Base-by-base conservation (phyloP, 1,140 invertebrate genomes). In the Drosophila sechellia region DNA sequence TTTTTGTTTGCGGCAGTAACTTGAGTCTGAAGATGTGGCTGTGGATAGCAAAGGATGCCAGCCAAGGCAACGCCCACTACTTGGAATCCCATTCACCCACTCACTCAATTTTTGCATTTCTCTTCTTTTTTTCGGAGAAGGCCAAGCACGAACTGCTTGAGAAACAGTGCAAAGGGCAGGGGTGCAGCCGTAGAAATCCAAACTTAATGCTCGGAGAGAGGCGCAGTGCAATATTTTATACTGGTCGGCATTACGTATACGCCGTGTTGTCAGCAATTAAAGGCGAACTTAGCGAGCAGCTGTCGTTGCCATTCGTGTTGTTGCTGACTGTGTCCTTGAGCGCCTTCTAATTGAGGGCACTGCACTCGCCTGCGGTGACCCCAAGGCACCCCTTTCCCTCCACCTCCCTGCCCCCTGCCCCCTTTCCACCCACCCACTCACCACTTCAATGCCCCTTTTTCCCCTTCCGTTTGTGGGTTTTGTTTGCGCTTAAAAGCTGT, bases 301-400 rank as follows among this genome's bases (percentile, higher is more conserved):
- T 74, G 76, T 79, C 79, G 68, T 64, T 78, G 75, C 46, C 59
- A 61, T 59, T 61, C 54, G 59, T 60, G 79, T 49, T 78, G 74
- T 59, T 64, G 68, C 37, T 46, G 77, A 25, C 60, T 56, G 3
- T 87, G 81, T 81, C 85, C 84, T 87, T 87, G 84, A 68, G 43
- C 80, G 83, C 75, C 61, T 83, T 81, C 68, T 83, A 87, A 86
- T 86, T 83, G 79, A 86, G 83, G 83, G 79, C 83, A 86, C 57
- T 86, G 83, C 83, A 86, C 83, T 86, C 84, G 61, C 59, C 60
- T 37, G 77, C 64, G 68, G 63, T 86, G 79, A 87, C 81, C 81
- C 73, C 73, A 70, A 57, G 64, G 53, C 59, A 76, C 42, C 72
- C 49, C 63, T 17, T 11, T 8, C 10, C 3, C 15, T 4, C 25